Percentiles rank a stretch among this genome's conserved stretches.
Conservation (phyloP, 1,140 invertebrate genomes). For the Hylyphantes graminicola region DNA sequence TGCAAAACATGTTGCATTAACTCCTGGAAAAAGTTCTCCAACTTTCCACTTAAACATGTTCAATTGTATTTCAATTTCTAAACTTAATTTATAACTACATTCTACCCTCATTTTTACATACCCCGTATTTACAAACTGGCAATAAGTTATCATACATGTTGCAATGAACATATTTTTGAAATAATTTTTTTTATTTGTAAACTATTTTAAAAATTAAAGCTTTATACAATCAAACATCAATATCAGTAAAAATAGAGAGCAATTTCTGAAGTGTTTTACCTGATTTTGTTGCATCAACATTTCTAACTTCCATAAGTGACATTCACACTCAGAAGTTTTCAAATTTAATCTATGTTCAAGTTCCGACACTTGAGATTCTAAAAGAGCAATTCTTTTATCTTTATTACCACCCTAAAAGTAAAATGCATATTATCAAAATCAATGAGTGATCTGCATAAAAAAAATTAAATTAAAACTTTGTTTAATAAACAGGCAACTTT, state of each 20-base stretch:
- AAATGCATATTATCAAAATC: neutral
- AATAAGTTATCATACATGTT: too few relatives aligned
- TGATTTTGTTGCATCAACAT: conserved; percentile 35
- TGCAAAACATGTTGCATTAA: too few relatives aligned
- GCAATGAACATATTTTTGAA: neutral
- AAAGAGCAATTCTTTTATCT: conserved; percentile 19
- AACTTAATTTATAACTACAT: too few relatives aligned
- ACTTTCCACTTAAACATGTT: too few relatives aligned
- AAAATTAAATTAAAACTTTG: too few relatives aligned
- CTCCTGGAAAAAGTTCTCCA: too few relatives aligned
- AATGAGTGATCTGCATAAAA: too few relatives aligned
- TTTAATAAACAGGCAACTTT: too few relatives aligned
- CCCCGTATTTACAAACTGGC: too few relatives aligned
- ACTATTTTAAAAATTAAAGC: neutral
- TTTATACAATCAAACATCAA: too few relatives aligned
- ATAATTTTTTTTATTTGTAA: neutral
- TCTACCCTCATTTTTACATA: too few relatives aligned
- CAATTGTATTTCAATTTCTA: too few relatives aligned
- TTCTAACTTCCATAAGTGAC: conserved; percentile 35
- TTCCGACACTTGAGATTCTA: conserved; percentile 39
- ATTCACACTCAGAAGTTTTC: conserved; percentile 44
- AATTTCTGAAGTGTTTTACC: neutral
- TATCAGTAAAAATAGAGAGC: neutral
- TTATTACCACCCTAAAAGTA: conserved; percentile 28
- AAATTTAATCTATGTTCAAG: conserved; percentile 25